phyloP scores from a whole-genome alignment of 1,140 invertebrate genomes.

The Anadara kagoshimensis region DNA sequence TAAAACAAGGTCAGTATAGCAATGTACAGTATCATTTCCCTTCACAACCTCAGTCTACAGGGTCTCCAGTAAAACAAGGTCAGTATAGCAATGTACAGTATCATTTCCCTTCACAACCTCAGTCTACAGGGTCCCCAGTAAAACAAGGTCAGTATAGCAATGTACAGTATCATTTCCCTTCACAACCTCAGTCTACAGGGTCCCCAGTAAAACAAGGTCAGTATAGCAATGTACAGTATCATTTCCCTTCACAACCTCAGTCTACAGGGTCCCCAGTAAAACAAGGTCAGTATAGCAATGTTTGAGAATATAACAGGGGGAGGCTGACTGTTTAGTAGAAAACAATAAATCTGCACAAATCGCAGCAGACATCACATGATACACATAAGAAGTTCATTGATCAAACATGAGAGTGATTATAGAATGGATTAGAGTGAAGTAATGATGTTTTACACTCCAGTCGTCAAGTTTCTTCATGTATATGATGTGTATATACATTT shows the following conservation, averaged over 20 bases:
- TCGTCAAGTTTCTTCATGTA: no score
- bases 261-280: conserved; percentile 43
- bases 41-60: conserved; percentile 53
- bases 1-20: conserved; percentile 53
- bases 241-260: conserved; percentile 66
- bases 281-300: conserved; percentile 59
- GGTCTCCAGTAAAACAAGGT: conserved; percentile 54
- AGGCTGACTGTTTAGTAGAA: conserved; percentile 72
- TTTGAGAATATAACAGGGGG: conserved; percentile 72
- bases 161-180: conserved; percentile 66
- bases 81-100: conserved; percentile 45
- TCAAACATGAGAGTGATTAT: no score
- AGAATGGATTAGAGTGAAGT: no score
- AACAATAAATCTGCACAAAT: conserved; percentile 69
- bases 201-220: conserved; percentile 52
- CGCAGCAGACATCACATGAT: no score
- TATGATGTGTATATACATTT: no score
- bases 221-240: conserved; percentile 48
- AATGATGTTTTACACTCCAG: no score
- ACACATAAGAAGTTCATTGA: no score
- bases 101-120: conserved; percentile 66
- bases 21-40: conserved; percentile 71
- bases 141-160: conserved; percentile 50
- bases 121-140: conserved; percentile 44
- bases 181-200: conserved; percentile 54